Evolutionary conservation across 2,888 invertebrate genomes (phyloP), one percentile per base, ranked within the genome.

Genomic region (Leptinotarsa rubiginosa): DNA sequence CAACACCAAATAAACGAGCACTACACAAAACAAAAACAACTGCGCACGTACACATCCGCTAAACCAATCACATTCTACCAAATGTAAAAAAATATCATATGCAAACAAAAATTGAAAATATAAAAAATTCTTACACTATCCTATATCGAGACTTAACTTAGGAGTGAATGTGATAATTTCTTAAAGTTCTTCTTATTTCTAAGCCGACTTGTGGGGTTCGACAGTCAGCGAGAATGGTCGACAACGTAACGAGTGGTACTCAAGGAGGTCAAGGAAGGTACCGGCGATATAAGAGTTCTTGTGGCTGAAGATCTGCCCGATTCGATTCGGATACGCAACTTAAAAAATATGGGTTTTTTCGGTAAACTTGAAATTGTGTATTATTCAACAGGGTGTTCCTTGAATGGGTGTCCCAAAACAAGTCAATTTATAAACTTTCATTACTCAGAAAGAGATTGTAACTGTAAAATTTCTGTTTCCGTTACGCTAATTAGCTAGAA

Each of bases 181-280:
- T 86, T 87, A 86, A 87, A 86, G 85, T 86, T 87, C 87, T 86
- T 87, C 88, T 88, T 87, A 88, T 88, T 88, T 88, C 87, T 87
- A 85, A 86, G 86, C 84, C 80, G 81, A 80, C 85, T 86, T 87
- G 87, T 87, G 85, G 86, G 87, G 31, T 52, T 87, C 87, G 87
- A 83, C 79, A 77, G 83, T 80, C 79, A 82, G 81, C 83, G 84
- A 85, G 83, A 83, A 77, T 73, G 78, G 76, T 80, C 77, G 78
- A 79, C 67, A 75, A 73, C 66, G 69, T 67, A 78, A 77, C 84
- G 85, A 85, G 83, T 82, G 84, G 80, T 81, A 81, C 80, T 80
- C 85, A 86, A 84, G 83, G 84, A 85, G 86, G 87, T 87, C 87
- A 86, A 86, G 87, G 86, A 85, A 83, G 83, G 84, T 80, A 75